Percentiles rank a stretch among this genome's conserved stretches.
Conservation (phyloP, 2,888 invertebrate genomes). For the Drosophila quinaria region DNA sequence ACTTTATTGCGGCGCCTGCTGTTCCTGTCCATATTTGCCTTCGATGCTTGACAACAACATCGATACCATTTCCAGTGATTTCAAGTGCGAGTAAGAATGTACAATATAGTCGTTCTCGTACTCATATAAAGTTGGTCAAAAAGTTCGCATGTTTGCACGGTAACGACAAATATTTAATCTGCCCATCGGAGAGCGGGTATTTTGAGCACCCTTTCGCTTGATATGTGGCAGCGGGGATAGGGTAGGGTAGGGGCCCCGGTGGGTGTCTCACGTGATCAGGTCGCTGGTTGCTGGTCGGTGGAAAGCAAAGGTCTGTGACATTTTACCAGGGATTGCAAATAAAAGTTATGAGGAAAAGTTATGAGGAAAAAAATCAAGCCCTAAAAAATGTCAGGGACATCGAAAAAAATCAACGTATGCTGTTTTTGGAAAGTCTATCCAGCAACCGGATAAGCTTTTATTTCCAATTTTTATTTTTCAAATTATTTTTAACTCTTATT, state of each 20-base stretch:
- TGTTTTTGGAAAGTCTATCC: no score
- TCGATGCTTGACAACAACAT: constrained; percentile 44
- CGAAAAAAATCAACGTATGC: no score
- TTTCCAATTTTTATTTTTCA: no score
- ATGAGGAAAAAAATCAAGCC: no score
- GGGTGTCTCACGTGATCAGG: constrained; percentile 36
- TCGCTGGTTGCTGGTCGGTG: constrained; percentile 7
- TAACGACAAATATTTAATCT: constrained; percentile 58
- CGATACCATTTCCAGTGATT: constrained; percentile 44
- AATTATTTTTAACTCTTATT: no score
- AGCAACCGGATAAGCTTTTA: no score
- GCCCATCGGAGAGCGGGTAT: constrained; percentile 47
- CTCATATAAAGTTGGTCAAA: constrained; percentile 73
- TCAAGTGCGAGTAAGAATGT: constrained; percentile 43
- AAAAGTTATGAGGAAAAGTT: no score
- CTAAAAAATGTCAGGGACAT: no score
- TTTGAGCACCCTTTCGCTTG: constrained; percentile 40
- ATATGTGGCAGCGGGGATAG: constrained; percentile 17
- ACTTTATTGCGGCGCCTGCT: constrained; percentile 29
- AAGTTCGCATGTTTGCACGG: constrained; percentile 45
- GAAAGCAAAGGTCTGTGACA: constrained; percentile 9
- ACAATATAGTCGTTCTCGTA: no score
- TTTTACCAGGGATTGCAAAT: no score
- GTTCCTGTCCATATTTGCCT: constrained; percentile 35
- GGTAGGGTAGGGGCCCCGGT: neutral